phyloP scores from a whole-genome alignment of 64 coral and sea anemone species.

The Anthopleura sola region DNA sequence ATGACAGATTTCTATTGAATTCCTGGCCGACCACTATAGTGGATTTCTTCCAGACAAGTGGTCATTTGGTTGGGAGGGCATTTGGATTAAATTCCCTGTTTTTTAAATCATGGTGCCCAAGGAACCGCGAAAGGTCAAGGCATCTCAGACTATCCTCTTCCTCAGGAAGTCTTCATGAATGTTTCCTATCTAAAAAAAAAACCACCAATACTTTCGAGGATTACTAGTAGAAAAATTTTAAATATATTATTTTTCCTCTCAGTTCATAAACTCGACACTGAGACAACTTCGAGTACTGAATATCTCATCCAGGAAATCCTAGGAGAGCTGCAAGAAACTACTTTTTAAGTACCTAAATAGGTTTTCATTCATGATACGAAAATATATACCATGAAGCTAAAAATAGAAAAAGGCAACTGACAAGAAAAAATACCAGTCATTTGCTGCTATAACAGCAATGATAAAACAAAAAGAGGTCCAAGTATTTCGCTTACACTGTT shows the following conservation, averaged over 20 bases:
- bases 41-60: slow-evolving; percentile 8
- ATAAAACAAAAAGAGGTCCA: not conserved
- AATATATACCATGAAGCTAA: not conserved
- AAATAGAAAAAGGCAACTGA: not conserved
- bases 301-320: not conserved
- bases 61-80: not conserved
- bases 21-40: not conserved
- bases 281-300: no score
- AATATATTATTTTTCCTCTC: no score
- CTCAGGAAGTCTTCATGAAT: not conserved
- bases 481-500: not conserved
- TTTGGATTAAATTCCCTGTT: not conserved
- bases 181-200: not conserved
- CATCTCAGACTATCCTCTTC: not conserved
- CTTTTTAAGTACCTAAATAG: not conserved
- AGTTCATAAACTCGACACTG: no score
- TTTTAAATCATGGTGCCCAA: not conserved
- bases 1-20: not conserved
- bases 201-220: not conserved
- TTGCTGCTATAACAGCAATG: not conserved
- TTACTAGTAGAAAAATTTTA: not conserved
- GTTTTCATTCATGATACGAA: no score
- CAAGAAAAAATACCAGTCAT: not conserved
- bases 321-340: not conserved
- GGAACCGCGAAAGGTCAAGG: not conserved